A percentile compares a stretch with the other conserved stretches of the same genome.
Conservation (phyloP, 37 sponge, comb jelly and placozoan genomes). For the Ianthella basta region DNA sequence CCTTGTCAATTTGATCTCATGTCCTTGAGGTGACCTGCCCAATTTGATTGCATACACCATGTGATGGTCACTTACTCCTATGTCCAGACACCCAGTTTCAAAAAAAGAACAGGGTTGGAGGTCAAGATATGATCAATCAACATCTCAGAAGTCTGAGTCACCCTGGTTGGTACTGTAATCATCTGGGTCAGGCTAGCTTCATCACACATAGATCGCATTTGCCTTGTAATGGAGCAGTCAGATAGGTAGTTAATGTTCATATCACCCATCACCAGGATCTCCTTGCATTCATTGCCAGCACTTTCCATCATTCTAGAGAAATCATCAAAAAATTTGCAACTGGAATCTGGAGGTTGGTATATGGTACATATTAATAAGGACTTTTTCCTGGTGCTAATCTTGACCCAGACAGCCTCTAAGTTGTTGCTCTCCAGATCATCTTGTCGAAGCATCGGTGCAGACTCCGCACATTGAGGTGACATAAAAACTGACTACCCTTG, state of each 20-base stretch:
- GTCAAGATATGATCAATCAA: background rate
- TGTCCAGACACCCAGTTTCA: background rate
- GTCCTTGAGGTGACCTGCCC: no score
- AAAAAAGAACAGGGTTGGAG: background rate
- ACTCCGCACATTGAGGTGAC: no score
- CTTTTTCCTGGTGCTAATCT: background rate
- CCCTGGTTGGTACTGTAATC: background rate
- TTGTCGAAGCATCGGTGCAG: no score
- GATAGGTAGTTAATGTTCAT: background rate
- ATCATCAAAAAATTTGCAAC: background rate
- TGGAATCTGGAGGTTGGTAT: background rate
- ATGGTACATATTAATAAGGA: background rate
- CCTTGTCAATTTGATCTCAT: no score
- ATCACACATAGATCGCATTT: background rate
- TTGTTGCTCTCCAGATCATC: background rate
- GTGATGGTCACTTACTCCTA: background rate
- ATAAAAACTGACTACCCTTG: no score
- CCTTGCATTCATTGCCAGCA: background rate
- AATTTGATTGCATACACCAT: background rate
- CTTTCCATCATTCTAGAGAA: background rate
- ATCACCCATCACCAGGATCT: background rate
- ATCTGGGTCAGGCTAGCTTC: background rate
- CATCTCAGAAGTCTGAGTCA: background rate
- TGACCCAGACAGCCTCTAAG: background rate
- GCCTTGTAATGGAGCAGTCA: background rate